These are phyloP conservation scores for Callaeas wilsoni DNA, from an alignment of 2,113 vertebrate genomes.

Conservation along the genomic window DNA sequence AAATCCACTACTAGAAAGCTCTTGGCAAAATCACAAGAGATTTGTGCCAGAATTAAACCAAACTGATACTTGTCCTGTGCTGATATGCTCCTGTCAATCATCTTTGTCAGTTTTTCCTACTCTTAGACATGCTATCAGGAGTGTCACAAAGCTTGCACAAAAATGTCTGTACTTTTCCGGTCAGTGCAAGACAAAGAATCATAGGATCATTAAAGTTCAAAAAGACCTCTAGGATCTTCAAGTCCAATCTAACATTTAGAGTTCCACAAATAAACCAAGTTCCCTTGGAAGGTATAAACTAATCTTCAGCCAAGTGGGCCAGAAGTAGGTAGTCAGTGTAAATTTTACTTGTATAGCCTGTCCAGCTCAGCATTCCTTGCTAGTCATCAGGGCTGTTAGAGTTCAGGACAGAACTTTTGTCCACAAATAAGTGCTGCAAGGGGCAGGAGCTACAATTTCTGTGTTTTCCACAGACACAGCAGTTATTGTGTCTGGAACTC, in stretches of 20 bases:
- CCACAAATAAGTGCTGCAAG: background rate
- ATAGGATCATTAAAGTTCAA: background rate
- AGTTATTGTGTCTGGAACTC: background rate
- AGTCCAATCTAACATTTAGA: rapidly evolving
- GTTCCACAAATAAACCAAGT: background rate
- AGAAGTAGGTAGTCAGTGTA: background rate
- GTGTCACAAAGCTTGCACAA: background rate
- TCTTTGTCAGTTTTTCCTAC: background rate
- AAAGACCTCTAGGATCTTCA: background rate
- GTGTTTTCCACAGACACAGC: background rate
- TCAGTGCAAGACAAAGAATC: background rate
- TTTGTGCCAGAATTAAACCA: background rate
- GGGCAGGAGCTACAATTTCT: background rate
- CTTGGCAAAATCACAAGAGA: background rate
- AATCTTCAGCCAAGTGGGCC: background rate
- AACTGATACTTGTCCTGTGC: background rate
- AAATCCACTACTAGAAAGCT: background rate
- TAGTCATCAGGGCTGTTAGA: background rate
- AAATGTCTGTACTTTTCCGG: background rate
- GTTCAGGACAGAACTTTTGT: background rate
- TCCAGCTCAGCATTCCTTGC: background rate
- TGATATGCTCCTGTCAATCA: background rate
- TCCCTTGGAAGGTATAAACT: background rate
- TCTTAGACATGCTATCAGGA: background rate
- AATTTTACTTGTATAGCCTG: background rate